Conservation (phyloP, 2,797 vertebrate genomes). For the Apogon talboti region DNA sequence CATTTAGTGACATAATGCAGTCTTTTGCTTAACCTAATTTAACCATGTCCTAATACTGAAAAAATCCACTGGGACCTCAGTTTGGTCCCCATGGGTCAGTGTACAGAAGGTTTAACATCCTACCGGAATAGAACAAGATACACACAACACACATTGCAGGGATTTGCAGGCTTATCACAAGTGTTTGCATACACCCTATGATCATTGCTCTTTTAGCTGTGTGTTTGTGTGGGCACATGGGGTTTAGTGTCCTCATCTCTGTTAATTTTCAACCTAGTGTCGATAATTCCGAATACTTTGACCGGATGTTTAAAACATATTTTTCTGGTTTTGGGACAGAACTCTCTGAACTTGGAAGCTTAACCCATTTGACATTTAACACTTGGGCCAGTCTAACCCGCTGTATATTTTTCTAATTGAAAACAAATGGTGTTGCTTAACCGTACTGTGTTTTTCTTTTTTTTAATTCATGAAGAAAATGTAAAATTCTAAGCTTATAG, state of each 20-base stretch:
- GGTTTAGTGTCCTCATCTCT: conserved; percentile 58
- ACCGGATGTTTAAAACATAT: conserved; percentile 56
- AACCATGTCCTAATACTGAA: no score
- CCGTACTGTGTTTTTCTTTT: background rate
- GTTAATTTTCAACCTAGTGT: conserved; percentile 69
- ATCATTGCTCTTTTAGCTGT: conserved; percentile 55
- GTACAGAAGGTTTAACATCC: no score
- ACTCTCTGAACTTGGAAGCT: conserved; percentile 61
- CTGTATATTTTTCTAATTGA: background rate
- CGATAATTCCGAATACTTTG: conserved; percentile 79
- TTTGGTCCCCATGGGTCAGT: no score
- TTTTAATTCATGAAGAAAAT: background rate
- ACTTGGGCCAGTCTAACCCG: background rate
- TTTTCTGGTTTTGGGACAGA: conserved; percentile 37
- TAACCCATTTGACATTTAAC: no score
- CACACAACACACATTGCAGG: conserved; percentile 14
- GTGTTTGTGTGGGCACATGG: conserved; percentile 14
- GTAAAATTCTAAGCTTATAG: background rate
- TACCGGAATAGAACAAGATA: no score
- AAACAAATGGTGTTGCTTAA: background rate
- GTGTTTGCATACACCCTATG: conserved; percentile 53
- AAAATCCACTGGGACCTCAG: no score
- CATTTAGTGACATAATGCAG: no score
- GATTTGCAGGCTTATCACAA: conserved; percentile 56
- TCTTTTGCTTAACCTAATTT: no score